phyloP scores from a whole-genome alignment of 1,140 invertebrate species.

The Oscheius sp. region DNA sequence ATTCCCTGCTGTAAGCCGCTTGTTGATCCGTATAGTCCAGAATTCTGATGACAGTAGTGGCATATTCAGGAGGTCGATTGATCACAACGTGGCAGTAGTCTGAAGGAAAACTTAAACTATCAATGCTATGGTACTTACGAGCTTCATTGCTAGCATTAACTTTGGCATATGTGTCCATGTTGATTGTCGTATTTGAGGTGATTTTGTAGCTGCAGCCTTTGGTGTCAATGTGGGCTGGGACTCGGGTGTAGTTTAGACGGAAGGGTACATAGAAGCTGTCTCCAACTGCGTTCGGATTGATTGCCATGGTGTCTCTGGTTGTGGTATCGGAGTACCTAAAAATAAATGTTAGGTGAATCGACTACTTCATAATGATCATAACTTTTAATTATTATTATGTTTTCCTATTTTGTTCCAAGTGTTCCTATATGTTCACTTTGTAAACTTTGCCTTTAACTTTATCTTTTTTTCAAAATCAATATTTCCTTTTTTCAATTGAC shows the following conservation, averaged over 20 bases:
- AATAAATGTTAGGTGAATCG: background rate
- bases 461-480: too few relatives aligned
- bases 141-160: too few relatives aligned
- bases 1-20: background rate
- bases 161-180: slow-evolving; percentile 3
- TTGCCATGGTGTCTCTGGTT: slow-evolving; percentile 9
- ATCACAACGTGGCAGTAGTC: slow-evolving; percentile 53
- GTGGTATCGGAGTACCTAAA: slow-evolving; percentile 7
- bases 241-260: slow-evolving; percentile 39
- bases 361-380: background rate
- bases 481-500: too few relatives aligned
- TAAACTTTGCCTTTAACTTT: too few relatives aligned
- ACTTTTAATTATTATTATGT: too few relatives aligned
- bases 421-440: too few relatives aligned
- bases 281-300: background rate
- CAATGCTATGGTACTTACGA: background rate
- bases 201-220: slow-evolving; percentile 39
- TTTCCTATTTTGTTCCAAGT: too few relatives aligned
- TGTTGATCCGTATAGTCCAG: slow-evolving; percentile 4
- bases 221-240: slow-evolving; percentile 40
- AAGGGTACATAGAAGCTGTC: slow-evolving; percentile 40
- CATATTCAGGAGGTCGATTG: slow-evolving; percentile 37
- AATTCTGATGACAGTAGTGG: slow-evolving; percentile 39
- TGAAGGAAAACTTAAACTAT: slow-evolving; percentile 23
- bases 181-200: slow-evolving; percentile 22